Evolutionary conservation across 2,113 vertebrate species (phyloP).

Genomic region (Hippopotamus amphibius): DNA sequence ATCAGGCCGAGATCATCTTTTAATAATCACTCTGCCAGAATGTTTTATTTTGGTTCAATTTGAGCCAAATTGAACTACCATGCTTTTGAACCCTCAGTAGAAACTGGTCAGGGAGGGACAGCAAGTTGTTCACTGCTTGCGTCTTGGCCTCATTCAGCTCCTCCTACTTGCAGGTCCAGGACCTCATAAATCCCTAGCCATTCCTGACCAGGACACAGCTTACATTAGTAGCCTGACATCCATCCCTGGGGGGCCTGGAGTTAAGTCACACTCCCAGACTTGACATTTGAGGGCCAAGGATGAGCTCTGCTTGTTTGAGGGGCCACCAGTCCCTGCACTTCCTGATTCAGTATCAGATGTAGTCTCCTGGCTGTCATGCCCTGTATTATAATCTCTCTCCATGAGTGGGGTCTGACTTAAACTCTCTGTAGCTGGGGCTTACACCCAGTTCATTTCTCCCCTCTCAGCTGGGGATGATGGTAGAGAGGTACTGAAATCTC

Average conservation of each 20-base stretch:
- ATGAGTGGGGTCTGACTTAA: neutral
- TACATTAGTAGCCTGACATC: neutral
- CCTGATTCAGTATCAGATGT: neutral
- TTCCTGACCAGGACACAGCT: neutral
- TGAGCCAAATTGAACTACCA: neutral
- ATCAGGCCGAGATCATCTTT: neutral
- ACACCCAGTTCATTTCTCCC: neutral
- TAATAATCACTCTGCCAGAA: constrained; percentile 10
- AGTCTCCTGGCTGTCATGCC: neutral
- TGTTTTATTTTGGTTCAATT: neutral
- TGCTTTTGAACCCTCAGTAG: neutral
- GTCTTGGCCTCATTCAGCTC: neutral
- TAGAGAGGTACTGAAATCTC: neutral
- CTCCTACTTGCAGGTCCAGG: neutral
- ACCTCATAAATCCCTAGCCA: neutral
- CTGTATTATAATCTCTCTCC: neutral
- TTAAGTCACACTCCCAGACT: neutral
- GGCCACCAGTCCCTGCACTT: neutral
- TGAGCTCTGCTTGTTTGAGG: neutral
- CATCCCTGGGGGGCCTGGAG: neutral
- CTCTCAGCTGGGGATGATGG: neutral
- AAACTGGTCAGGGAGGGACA: neutral
- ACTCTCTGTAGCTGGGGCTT: neutral
- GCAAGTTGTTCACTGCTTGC: neutral
- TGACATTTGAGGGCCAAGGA: neutral